Evolutionary conservation across 2,113 vertebrate species (phyloP).

Genomic region (Mesoclemmys tuberculata): DNA sequence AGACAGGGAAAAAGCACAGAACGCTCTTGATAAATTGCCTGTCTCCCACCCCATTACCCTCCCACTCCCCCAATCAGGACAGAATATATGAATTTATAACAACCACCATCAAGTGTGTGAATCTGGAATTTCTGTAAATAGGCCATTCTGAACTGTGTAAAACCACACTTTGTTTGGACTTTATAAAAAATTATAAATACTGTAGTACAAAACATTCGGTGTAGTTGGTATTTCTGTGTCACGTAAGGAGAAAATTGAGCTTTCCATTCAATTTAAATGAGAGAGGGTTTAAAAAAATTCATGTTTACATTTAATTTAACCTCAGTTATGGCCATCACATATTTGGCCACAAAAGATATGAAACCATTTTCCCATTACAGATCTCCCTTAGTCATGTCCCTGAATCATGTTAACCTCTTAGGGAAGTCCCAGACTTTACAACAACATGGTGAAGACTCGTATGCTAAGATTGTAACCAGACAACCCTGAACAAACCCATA

Average conservation of each 20-base stretch:
- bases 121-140: slow-evolving; percentile 71
- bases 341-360: accelerated
- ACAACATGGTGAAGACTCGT: background rate
- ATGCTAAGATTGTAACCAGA: background rate
- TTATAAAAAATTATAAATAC: slow-evolving; percentile 73
- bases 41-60: slow-evolving; percentile 12
- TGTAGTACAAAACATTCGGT: slow-evolving; percentile 36
- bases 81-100: slow-evolving; percentile 76
- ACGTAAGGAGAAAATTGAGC: background rate
- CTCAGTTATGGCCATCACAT: background rate
- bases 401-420: background rate
- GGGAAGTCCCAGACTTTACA: background rate
- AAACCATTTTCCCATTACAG: background rate
- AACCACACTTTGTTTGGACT: slow-evolving; percentile 71
- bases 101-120: slow-evolving; percentile 42
- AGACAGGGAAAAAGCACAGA: slow-evolving; percentile 51
- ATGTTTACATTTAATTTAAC: background rate
- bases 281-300: background rate
- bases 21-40: slow-evolving; percentile 19
- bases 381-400: background rate
- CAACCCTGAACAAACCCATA: background rate
- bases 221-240: slow-evolving; percentile 30
- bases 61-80: slow-evolving; percentile 35
- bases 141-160: slow-evolving; percentile 67
- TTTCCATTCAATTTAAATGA: background rate